These are phyloP conservation scores for Heterodera filipjevi DNA, from an alignment of 2,888 invertebrate species.

Conservation along the genomic window DNA sequence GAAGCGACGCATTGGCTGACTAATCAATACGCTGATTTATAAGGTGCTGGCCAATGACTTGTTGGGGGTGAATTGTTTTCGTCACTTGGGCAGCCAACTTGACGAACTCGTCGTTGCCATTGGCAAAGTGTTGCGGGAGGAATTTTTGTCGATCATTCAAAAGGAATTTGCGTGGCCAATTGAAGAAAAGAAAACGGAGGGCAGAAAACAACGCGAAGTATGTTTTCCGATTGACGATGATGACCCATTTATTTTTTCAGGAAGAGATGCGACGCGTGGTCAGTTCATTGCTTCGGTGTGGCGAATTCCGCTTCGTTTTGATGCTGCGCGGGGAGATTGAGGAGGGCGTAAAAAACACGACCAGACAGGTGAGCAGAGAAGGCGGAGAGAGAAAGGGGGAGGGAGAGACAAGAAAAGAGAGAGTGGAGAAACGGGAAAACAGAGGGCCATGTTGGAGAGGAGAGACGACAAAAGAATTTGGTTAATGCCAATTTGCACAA, in stretches of 20 bases:
- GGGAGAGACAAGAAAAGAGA: background rate
- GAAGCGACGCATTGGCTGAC: background rate
- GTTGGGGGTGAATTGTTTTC: constrained; percentile 88
- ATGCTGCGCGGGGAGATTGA: constrained; percentile 77
- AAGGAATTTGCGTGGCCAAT: constrained; percentile 77
- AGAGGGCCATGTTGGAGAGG: too few species aligned
- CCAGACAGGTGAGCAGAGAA: constrained; percentile 51
- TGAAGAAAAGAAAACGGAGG: constrained; percentile 1
- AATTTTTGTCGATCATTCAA: constrained; percentile 88
- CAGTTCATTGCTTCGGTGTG: constrained; percentile 84
- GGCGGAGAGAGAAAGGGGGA: background rate
- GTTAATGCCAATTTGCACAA: too few species aligned
- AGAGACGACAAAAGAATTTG: too few species aligned
- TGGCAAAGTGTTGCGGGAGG: constrained; percentile 92
- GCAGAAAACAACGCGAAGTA: background rate
- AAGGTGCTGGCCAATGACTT: constrained; percentile 78
- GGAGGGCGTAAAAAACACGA: constrained; percentile 58
- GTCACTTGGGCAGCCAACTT: constrained; percentile 91
- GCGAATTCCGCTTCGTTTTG: constrained; percentile 83
- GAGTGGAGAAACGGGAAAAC: too few species aligned
- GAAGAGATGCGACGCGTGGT: constrained; percentile 86
- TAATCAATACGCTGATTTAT: background rate
- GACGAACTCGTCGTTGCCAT: constrained; percentile 93
- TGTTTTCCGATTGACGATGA: background rate
- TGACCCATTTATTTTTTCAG: constrained; percentile 67